Evolutionary conservation across 2,113 vertebrate genomes (phyloP).

Genomic region (Calidris pugnax): DNA sequence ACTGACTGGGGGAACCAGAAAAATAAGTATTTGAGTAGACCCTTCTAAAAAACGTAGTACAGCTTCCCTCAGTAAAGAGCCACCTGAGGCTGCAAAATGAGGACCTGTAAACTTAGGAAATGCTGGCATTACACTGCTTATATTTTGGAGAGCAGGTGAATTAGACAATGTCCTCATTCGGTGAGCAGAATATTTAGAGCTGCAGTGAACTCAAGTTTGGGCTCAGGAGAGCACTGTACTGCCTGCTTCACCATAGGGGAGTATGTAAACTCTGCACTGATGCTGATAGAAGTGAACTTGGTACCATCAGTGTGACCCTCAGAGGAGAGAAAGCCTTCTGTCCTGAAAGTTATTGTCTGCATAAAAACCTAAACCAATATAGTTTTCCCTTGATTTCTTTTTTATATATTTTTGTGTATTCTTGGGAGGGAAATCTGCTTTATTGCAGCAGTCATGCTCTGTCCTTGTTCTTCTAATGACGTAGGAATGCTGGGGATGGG

Average conservation of each 20-base stretch:
- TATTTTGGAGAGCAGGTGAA: not conserved
- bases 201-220: not conserved
- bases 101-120: not conserved
- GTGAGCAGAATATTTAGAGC: not conserved
- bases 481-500: not conserved
- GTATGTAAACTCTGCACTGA: not conserved
- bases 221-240: not conserved
- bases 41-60: not conserved
- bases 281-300: not conserved
- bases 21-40: not conserved
- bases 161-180: accelerated
- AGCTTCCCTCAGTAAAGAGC: not conserved
- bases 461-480: not conserved
- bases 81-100: not conserved
- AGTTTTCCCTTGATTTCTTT: not conserved
- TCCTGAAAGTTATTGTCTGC: not conserved
- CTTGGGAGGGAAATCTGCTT: not conserved
- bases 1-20: too few relatives aligned
- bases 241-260: not conserved
- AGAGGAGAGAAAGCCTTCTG: not conserved
- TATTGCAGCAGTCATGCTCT: not conserved
- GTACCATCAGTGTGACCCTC: not conserved
- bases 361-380: not conserved
- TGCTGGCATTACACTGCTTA: not conserved
- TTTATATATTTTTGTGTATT: not conserved